A percentile compares a stretch with the other conserved stretches of the same genome.
Conservation (phyloP, 2,113 vertebrate genomes). For the Corvus moneduloides region DNA sequence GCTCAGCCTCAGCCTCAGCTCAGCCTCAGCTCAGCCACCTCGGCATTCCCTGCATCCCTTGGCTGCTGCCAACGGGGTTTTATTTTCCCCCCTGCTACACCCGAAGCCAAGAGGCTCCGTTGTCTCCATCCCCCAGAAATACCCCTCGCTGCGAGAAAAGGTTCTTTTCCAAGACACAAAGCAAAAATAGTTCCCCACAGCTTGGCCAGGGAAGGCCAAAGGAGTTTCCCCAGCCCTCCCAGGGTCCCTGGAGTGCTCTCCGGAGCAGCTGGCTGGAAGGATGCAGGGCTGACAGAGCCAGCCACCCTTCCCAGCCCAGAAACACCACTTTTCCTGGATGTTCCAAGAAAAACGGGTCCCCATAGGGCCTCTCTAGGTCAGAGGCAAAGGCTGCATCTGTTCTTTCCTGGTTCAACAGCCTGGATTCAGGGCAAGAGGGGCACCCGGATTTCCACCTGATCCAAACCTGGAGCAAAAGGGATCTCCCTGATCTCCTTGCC, state of each 20-base stretch:
- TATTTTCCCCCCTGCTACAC: not conserved
- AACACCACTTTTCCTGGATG: not conserved
- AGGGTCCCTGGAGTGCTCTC: not conserved
- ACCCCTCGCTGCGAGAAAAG: fast-evolving
- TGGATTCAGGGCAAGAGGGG: not conserved
- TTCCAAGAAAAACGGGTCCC: fast-evolving
- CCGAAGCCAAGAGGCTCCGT: not conserved
- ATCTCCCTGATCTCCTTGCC: not conserved
- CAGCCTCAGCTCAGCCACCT: not conserved
- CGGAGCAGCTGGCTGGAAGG: not conserved
- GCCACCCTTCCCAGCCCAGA: not conserved
- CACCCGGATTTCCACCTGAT: fast-evolving
- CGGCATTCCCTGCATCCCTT: not conserved
- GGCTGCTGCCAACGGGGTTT: not conserved
- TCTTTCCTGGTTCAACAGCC: not conserved
- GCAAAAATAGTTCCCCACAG: not conserved
- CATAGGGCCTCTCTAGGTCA: not conserved
- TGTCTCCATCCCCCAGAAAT: not conserved
- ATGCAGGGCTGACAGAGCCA: not conserved
- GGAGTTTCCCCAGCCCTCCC: not conserved
- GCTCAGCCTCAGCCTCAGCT: not conserved
- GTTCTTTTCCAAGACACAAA: not conserved
- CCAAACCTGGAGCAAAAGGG: fast-evolving
- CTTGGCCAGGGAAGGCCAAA: not conserved
- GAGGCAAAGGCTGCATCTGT: not conserved